Percentiles rank a stretch among this genome's conserved stretches.
These are phyloP conservation scores for Drosophila elegans DNA, from an alignment of 1,140 invertebrate genomes.

Conservation along the genomic window DNA sequence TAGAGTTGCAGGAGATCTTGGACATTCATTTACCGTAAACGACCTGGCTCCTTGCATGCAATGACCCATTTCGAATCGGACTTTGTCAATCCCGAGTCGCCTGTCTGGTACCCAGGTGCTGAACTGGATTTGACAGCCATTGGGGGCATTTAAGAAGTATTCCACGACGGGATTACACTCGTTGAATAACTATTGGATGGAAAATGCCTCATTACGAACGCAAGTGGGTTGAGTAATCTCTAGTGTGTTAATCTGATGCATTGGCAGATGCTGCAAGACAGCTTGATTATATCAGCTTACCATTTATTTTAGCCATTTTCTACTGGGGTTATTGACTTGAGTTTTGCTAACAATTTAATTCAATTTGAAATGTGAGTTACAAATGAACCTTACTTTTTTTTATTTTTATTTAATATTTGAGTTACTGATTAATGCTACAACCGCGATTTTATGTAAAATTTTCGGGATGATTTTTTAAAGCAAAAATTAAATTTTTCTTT, in stretches of 20 bases:
- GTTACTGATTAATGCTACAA: too few relatives aligned
- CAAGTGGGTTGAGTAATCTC: conserved; percentile 26
- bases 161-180: conserved; percentile 14
- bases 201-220: conserved; percentile 12
- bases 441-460: too few relatives aligned
- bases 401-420: too few relatives aligned
- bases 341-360: neutral
- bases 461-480: too few relatives aligned
- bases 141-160: conserved; percentile 12
- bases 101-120: conserved; percentile 9
- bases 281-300: conserved; percentile 1
- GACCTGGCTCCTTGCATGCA: conserved; percentile 34
- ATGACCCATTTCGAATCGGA: conserved; percentile 42
- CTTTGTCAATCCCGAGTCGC: conserved; percentile 6
- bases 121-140: conserved; percentile 21
- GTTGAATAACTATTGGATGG: conserved; percentile 26
- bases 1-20: conserved; percentile 22
- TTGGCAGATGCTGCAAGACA: conserved; percentile 8
- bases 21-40: conserved; percentile 51
- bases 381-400: too few relatives aligned
- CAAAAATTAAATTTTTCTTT: too few relatives aligned
- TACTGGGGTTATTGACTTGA: neutral
- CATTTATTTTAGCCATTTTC: conserved; percentile 4
- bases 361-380: too few relatives aligned
- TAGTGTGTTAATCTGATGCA: conserved; percentile 27